Base-by-base conservation (phyloP, 2,797 vertebrate species). In the Pangasius larnaudii region DNA sequence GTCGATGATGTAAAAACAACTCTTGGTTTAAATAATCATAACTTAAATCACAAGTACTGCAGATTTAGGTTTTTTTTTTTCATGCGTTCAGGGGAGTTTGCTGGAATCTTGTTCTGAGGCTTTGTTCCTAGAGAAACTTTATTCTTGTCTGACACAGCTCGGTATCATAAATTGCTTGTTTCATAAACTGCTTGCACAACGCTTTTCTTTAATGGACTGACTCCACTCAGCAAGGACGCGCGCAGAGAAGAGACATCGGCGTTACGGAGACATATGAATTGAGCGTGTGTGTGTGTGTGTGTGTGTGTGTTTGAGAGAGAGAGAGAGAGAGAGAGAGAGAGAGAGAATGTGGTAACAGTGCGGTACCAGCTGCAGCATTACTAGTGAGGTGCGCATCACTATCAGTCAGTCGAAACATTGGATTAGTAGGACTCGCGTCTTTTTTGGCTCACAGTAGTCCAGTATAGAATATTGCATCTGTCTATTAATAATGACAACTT, bases 401-500 rank as follows among this genome's bases (percentile, higher is more conserved):
- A 56, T n/a, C 63, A 74, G n/a, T 80, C 30, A 9, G 63, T 51
- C 30, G 75, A 72, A 59, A 61, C 78, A 3, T 5, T 36, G 56
- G 30, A 61, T 11, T 36, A 10, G 36, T 14, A 30, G 7, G 42
- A 49, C 16, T 49, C 42, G 42, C 14, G 14, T 2, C 10, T 53
- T 13, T 80, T 42, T 30, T 18, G 11, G 1, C 2, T 30, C 33
- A 2, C 56, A 14, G 14, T 65, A 18, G 19, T 81, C 42, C 39
- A 18, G 0, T n/a, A 2, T 0, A 46, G 39, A 63, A 42, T n/a
- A 10, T 7, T 63, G 13, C 39, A n/a, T 30, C 39, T 49, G 42
- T 30, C 7, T 19, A n/a, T 11, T 39, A 63, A 91, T 71, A 69
- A 96, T 96, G 96, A 95, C 95, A 86, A 91, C 95, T 19, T 95